A percentile compares a stretch with the other conserved stretches of the same genome.
These are phyloP conservation scores for Paguma larvata DNA, from an alignment of 2,797 vertebrate genomes.

Conservation along the genomic window DNA sequence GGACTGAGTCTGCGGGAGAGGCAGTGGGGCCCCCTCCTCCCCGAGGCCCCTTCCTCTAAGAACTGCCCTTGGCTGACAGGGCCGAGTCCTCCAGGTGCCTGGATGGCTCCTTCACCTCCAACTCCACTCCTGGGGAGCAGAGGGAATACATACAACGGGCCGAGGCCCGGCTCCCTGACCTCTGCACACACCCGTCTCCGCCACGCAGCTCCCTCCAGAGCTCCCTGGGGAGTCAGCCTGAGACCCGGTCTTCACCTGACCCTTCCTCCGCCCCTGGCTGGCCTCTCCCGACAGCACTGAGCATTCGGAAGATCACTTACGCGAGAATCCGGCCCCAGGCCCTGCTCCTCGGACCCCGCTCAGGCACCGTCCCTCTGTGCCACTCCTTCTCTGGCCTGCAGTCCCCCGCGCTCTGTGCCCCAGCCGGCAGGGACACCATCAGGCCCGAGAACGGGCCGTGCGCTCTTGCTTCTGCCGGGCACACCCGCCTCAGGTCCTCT, in stretches of 20 bases:
- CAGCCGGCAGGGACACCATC: not conserved
- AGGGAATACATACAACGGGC: not conserved
- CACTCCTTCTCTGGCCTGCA: not conserved
- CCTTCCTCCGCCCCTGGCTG: not conserved
- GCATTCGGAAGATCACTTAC: not conserved
- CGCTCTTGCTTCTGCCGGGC: not conserved
- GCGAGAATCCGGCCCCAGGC: not conserved
- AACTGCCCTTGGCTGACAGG: not conserved
- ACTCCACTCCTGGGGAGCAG: not conserved
- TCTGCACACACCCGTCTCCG: not conserved
- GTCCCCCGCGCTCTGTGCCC: fast-evolving
- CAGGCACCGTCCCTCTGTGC: not conserved
- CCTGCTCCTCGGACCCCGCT: not conserved
- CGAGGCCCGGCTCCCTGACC: not conserved
- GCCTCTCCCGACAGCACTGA: not conserved
- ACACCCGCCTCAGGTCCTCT: not conserved
- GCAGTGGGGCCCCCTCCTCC: not conserved
- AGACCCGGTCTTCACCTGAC: fast-evolving
- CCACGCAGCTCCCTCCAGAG: not conserved
- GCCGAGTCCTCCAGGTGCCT: not conserved
- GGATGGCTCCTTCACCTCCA: not conserved
- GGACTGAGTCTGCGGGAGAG: not conserved
- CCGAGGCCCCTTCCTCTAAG: not conserved
- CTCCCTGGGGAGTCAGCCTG: fast-evolving
- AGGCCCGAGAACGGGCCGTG: not conserved